Evolutionary conservation across 2,888 invertebrate species (phyloP).

Genomic region (Branchipolynoe longqiensis): DNA sequence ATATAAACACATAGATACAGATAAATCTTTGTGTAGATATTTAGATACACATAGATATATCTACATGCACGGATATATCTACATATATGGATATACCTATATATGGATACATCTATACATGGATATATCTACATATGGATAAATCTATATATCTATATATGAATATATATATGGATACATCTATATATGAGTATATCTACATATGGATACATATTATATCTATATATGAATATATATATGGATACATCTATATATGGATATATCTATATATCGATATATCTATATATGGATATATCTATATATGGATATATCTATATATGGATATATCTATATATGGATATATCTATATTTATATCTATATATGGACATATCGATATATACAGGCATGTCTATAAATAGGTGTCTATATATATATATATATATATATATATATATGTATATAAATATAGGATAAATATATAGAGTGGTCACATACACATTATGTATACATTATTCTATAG

Average conservation of each 20-base stretch:
- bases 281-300: not conserved
- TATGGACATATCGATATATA: not conserved
- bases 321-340: not conserved
- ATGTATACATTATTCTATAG: too few relatives aligned
- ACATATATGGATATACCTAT: not conserved
- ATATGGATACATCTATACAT: not conserved
- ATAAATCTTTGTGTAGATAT: not conserved
- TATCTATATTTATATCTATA: not conserved
- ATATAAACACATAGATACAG: not conserved
- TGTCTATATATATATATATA: conserved; percentile 1
- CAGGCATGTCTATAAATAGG: too few relatives aligned
- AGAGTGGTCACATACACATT: too few relatives aligned
- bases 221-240: not conserved
- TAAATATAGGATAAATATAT: too few relatives aligned
- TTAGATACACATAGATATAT: not conserved
- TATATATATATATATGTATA: not conserved
- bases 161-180: not conserved
- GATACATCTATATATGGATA: not conserved
- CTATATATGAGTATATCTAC: not conserved
- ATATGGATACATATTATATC: too few relatives aligned
- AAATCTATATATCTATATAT: not conserved
- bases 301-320: not conserved
- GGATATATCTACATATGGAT: not conserved
- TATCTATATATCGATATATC: not conserved
- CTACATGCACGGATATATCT: not conserved